Evolutionary conservation across 2,888 invertebrate species (phyloP), one percentile per base, ranked within the genome.

Genomic region (Cremastobaeus sp.): DNA sequence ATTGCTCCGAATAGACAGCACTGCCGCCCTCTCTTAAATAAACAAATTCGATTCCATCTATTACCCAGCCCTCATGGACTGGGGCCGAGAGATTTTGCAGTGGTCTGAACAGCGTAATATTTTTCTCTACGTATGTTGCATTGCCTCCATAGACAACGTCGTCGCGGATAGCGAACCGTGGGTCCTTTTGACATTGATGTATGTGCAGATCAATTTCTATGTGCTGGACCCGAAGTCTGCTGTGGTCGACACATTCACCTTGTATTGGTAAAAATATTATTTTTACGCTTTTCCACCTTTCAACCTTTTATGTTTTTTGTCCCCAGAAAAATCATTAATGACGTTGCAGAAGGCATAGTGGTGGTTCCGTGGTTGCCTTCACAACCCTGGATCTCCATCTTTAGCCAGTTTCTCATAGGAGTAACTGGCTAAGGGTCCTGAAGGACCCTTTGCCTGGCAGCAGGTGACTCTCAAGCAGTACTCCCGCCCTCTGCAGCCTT

Each of bases 381-480:
- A 2, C 82, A 83, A 52, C 74, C 82, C 1, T 85, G 82, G 83
- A 84, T 72, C 43, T 83, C 84, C 0, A 4, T 83, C 3, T 83
- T 81, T 47, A 25, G 21, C 8, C 43, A 57, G 9, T 60, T 78
- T 8, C 41, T 59, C 8, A 34, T 20, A 0, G 0, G 34, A 48
- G 37, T 60, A 25, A 64, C 72, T 43, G 15, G 8, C 3, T 8
- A 25, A 5, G 4, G 4, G 8, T 25, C 25, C 25, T 25, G 25
- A 25, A 25, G 8, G 8, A 25, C 25, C 25, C 25, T 25, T 25
- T 25, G 4, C 25, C 25, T 25, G 25, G 25, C 4, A 25, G 25
- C 8, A 25, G 25, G 25, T 5, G n/a, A n/a, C n/a, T n/a, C n/a
- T n/a, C 34, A n/a, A n/a, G n/a, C n/a, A n/a, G n/a, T n/a, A n/a